These are phyloP conservation scores for Apteryx mantelli DNA, from an alignment of 2,113 vertebrate species.

Conservation along the genomic window DNA sequence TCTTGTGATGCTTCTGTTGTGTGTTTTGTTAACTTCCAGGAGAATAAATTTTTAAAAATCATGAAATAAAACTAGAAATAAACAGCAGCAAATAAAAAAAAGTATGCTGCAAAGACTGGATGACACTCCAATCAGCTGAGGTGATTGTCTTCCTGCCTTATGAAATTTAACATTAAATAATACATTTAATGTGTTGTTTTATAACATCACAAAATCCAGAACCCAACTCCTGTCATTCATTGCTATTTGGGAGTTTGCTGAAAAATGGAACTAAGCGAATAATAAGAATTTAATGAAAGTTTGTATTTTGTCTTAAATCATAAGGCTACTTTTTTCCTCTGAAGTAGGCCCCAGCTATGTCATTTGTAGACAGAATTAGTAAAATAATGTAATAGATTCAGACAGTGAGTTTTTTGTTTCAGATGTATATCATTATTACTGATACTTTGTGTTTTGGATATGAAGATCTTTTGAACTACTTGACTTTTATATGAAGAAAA, in stretches of 20 bases:
- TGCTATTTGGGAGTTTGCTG: background rate
- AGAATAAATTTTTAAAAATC: background rate
- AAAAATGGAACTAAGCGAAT: background rate
- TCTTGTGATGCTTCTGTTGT: constrained; percentile 37
- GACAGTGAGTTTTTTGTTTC: background rate
- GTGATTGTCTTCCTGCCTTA: background rate
- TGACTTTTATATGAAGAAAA: background rate
- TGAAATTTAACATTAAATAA: background rate
- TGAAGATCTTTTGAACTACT: background rate
- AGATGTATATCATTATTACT: background rate
- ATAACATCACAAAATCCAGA: background rate
- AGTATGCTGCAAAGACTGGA: background rate
- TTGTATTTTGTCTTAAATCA: background rate
- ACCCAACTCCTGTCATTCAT: background rate
- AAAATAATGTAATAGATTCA: background rate
- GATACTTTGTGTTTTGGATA: background rate
- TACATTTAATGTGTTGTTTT: background rate
- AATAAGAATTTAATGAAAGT: background rate
- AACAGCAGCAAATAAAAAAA: background rate
- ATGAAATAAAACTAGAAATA: background rate
- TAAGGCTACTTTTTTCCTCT: background rate
- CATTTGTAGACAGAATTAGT: background rate
- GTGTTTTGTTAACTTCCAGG: background rate
- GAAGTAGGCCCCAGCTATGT: background rate
- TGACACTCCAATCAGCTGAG: background rate